Evolutionary conservation across 2,888 invertebrate genomes (phyloP).

Genomic region (Epistrophella euchroma): DNA sequence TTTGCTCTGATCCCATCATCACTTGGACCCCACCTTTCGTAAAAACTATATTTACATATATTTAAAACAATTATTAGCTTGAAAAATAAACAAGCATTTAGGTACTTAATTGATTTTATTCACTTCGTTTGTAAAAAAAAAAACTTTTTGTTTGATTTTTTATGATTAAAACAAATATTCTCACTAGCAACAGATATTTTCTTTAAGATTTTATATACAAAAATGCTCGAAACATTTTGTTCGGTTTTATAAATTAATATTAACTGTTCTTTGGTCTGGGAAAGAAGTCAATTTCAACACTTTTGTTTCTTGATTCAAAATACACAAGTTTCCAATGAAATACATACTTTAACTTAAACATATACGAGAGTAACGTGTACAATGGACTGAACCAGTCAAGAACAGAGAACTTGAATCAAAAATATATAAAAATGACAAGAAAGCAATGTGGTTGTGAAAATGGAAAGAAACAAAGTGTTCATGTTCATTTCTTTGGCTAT

Average conservation of each 20-base stretch:
- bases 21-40: constrained; percentile 23
- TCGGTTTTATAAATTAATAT: neutral
- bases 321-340: constrained; percentile 23
- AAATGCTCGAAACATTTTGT: constrained; percentile 2
- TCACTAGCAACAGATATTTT: constrained; percentile 4
- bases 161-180: neutral
- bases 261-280: neutral
- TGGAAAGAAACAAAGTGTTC: constrained; percentile 10
- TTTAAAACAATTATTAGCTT: constrained; percentile 4
- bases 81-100: constrained; percentile 22
- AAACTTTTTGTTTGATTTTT: constrained; percentile 4
- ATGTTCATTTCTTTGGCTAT: constrained; percentile 20
- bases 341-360: constrained; percentile 16
- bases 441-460: constrained; percentile 3
- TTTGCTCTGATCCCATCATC: constrained; percentile 31
- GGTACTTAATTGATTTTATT: constrained; percentile 13
- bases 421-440: constrained; percentile 6
- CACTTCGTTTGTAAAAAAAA: constrained; percentile 16
- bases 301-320: constrained; percentile 24
- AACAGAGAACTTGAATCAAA: constrained; percentile 28
- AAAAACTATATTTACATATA: constrained; percentile 13
- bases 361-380: constrained; percentile 25
- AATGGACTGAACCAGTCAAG: constrained; percentile 23
- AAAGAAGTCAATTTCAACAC: constrained; percentile 1
- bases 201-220: neutral